Conservation (phyloP, 2,113 vertebrate genomes). For the Apeltes quadracus region DNA sequence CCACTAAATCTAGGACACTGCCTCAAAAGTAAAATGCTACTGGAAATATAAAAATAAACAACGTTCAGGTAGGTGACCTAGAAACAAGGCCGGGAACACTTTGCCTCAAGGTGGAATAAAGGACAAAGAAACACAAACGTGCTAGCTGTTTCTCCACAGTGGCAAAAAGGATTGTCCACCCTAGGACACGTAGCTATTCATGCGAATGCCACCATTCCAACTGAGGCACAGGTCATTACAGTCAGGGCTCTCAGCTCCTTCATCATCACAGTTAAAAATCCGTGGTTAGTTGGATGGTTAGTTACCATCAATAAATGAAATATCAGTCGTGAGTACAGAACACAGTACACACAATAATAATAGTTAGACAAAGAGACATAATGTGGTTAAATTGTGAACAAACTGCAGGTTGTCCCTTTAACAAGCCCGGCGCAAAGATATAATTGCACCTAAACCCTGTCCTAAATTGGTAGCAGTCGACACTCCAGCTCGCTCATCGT, state of each 20-base stretch:
- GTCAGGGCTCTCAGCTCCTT: background rate
- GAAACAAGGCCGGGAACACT: conserved; percentile 61
- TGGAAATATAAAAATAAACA: conserved; percentile 67
- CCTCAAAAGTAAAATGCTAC: conserved; percentile 53
- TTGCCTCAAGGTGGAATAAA: conserved; percentile 67
- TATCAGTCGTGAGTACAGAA: background rate
- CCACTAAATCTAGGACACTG: conserved; percentile 58
- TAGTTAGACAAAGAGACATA: conserved; percentile 3
- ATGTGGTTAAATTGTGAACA: conserved; percentile 11
- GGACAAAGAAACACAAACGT: conserved; percentile 54
- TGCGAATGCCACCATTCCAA: conserved; percentile 5
- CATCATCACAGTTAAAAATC: background rate
- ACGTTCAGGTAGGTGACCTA: conserved; percentile 67
- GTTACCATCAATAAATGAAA: background rate
- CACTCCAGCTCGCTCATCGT: conserved; percentile 59
- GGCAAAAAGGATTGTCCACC: conserved; percentile 25
- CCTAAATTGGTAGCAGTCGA: conserved; percentile 59
- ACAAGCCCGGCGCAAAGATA: conserved; percentile 12
- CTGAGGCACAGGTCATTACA: background rate
- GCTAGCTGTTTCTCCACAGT: conserved; percentile 24
- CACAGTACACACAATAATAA: background rate
- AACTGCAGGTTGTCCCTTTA: conserved; percentile 31
- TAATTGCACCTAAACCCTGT: conserved; percentile 60
- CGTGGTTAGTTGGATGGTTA: too few relatives aligned
- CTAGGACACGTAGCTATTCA: conserved; percentile 26